Base-by-base conservation (phyloP, 1,140 invertebrate species). In the Lethrus apterus region DNA sequence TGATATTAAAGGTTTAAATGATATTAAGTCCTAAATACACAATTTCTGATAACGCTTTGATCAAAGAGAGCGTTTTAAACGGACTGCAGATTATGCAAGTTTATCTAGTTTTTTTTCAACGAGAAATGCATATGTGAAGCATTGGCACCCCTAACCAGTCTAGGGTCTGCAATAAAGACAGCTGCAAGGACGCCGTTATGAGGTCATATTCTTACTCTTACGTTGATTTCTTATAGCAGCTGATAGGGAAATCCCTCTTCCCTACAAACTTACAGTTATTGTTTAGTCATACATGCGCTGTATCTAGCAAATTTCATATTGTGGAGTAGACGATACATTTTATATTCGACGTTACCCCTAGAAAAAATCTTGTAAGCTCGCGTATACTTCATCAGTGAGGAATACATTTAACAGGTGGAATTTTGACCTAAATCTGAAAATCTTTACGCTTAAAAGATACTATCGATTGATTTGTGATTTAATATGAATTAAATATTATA, bases 161-260 rank as follows among this genome's bases (percentile, higher is more conserved):
- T 29, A 42, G 40, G 35, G 34, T 31, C 30, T 31, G 23, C 21
- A 30, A 41, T 42, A 3, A 17, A 30, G 34, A 47, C 46, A 47
- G 46, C 46, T 47, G 46, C 46, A 47, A 47, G 46, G 46, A 20
- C 46, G 29, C 35, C 18, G 23, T 40, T 32, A 29, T 18, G 46
- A 41, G 21, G 35, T 41, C 36, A 30, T 41, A 41, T 30, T 29
- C 36, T 20, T 40, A 24, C 36, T 31, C 34, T 43, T 31, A 11
- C 13, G 4, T 34, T 34, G 40, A 42, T 42, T 2, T 42, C 40
- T 42, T 42, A 26, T 42, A 42, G 40, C 40, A 42, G 40, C 40
- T 42, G 40, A 42, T 29, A 42, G 10, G 17, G 2, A 15, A 7
- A 34, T 11, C 40, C 40, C 40, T 42, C 36, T 40, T 40, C 36